Evolutionary conservation across 2,113 vertebrate species (phyloP).

Genomic region (Clarias macrocephalus): DNA sequence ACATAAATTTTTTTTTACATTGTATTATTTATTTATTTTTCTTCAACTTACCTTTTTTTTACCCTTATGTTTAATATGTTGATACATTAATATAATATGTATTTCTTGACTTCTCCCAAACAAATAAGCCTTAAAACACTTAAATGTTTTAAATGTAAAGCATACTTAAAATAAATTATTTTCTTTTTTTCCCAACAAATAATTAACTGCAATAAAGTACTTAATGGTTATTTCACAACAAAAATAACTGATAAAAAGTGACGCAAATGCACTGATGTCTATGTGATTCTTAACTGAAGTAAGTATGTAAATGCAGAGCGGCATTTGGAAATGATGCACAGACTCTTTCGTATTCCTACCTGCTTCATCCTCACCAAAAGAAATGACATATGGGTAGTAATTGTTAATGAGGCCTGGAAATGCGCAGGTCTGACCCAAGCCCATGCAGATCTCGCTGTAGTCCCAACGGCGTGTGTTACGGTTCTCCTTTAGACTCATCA

Average conservation of each 20-base stretch:
- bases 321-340: background rate
- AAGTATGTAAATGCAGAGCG: background rate
- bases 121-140: background rate
- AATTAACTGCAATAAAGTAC: background rate
- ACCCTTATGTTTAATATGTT: too few species aligned
- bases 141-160: too few species aligned
- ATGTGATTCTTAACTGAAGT: background rate
- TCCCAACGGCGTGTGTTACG: constrained; percentile 74
- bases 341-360: constrained; percentile 69
- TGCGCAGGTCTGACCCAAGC: constrained; percentile 81
- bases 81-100: too few species aligned
- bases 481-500: constrained; percentile 90
- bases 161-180: too few species aligned
- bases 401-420: constrained; percentile 94
- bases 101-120: background rate
- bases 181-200: too few species aligned
- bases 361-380: constrained; percentile 94
- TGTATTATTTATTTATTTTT: too few species aligned
- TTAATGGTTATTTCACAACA: background rate
- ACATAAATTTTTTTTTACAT: too few species aligned
- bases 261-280: background rate
- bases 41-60: too few species aligned
- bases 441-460: constrained; percentile 94
- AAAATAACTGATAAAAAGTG: background rate
- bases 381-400: constrained; percentile 91